Evolutionary conservation across 2,888 invertebrate genomes (phyloP).

Genomic region (Protophormia terraenovae): DNA sequence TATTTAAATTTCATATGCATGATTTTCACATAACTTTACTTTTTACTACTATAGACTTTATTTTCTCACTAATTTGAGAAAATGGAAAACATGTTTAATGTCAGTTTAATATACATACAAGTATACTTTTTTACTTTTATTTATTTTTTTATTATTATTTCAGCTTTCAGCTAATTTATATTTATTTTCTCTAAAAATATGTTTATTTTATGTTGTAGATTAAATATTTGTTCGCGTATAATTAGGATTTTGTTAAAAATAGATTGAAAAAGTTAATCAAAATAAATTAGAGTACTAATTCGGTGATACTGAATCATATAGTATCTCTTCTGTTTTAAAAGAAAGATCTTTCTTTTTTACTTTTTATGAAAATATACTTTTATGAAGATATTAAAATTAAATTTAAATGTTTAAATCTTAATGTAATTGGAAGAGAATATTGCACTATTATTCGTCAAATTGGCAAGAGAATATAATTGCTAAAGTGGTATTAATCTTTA

Average conservation of each 20-base stretch:
- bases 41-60: constrained; percentile 4
- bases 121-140: background rate
- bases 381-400: too few species aligned
- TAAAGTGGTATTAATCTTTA: too few species aligned
- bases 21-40: constrained; percentile 40
- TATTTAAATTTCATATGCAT: background rate
- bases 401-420: too few species aligned
- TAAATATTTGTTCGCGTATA: background rate
- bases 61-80: constrained; percentile 8
- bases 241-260: background rate
- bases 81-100: constrained; percentile 26
- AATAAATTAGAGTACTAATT: too few species aligned
- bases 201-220: background rate
- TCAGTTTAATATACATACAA: background rate
- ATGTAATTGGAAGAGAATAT: too few species aligned
- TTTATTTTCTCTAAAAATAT: constrained; percentile 31
- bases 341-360: too few species aligned
- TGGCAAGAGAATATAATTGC: too few species aligned
- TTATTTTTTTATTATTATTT: background rate
- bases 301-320: too few species aligned
- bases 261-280: background rate
- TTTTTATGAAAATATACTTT: too few species aligned
- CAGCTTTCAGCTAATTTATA: constrained; percentile 13
- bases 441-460: too few species aligned
- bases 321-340: too few species aligned